Evolutionary conservation across 1,140 invertebrate genomes (phyloP), one percentile per base, ranked within the genome.

Genomic region (Gonioctena quinquepunctata): DNA sequence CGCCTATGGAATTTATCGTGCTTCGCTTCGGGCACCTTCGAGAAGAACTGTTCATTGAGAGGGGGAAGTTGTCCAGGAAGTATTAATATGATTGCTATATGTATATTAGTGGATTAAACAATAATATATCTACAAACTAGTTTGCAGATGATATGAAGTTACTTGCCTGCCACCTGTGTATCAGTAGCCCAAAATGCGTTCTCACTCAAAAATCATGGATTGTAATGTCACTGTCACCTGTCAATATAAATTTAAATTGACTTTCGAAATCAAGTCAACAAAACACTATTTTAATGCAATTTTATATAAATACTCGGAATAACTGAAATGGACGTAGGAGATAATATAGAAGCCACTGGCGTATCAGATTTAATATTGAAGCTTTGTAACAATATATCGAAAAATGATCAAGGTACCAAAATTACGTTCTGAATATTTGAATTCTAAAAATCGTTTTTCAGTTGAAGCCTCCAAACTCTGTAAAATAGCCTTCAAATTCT

Each of bases 311-410:
- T 42, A n/a, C n/a, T 42, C 13, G 13, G 27, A 25, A 50, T 50
- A 65, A 13, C 13, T 18, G 27, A 28, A 42, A 67, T 59, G 54
- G 56, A 67, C 59, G 6, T 48, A 57, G 25, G 18, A 18, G 66
- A 68, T 59, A 62, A 25, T 26, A 48, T 59, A 62, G 74, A 75
- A 54, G 64, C 68, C 8, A 59, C 52, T 66, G 67, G 68, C 25
- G 71, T 76, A n/a, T 68, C 67, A 28, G 80, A 79, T 42, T 77
- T 76, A 57, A 70, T 79, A 54, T 22, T 73, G 60, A 78, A 81
- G 67, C 74, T 82, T 22, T 82, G 80, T 69, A 78, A 76, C 50
- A 69, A 79, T 57, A 75, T 79, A 59, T 72, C 80, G 19, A 78
- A 77, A 69, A 75, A 79, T 59, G 71, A 80, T 71, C 72, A 74